Evolutionary conservation across 2,113 vertebrate genomes (phyloP).

Genomic region (Aptenodytes patagonicus): DNA sequence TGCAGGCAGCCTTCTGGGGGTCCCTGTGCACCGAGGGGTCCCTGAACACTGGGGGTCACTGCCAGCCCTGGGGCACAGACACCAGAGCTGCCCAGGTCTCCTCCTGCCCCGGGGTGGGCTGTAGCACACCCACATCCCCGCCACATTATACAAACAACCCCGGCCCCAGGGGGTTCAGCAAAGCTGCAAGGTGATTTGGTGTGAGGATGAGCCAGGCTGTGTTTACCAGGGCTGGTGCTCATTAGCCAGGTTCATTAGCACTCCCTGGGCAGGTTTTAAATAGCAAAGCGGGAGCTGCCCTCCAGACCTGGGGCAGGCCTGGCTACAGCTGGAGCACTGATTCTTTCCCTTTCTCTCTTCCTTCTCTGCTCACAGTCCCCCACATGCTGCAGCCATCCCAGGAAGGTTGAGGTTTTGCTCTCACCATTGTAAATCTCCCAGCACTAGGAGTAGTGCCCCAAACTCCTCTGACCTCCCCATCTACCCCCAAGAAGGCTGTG

Average conservation of each 20-base stretch:
- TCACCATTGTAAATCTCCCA: neutral
- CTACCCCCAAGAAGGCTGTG: neutral
- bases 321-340: neutral
- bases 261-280: neutral
- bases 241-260: neutral
- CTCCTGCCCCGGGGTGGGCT: rapidly evolving
- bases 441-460: neutral
- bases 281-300: neutral
- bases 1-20: neutral
- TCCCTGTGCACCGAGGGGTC: neutral
- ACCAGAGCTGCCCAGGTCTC: neutral
- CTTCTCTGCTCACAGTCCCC: neutral
- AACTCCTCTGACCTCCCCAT: rapidly evolving
- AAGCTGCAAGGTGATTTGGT: neutral
- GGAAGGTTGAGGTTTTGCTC: neutral
- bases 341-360: neutral
- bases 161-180: neutral
- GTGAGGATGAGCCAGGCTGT: neutral
- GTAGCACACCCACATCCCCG: too few relatives aligned
- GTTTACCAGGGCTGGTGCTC: neutral
- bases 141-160: neutral
- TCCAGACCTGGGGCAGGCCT: neutral
- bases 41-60: neutral
- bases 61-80: neutral
- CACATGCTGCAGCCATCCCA: rapidly evolving